Percentiles rank a stretch among this genome's conserved stretches.
These are phyloP conservation scores for Sorex araneus DNA, from an alignment of 2,113 vertebrate genomes.

Conservation along the genomic window DNA sequence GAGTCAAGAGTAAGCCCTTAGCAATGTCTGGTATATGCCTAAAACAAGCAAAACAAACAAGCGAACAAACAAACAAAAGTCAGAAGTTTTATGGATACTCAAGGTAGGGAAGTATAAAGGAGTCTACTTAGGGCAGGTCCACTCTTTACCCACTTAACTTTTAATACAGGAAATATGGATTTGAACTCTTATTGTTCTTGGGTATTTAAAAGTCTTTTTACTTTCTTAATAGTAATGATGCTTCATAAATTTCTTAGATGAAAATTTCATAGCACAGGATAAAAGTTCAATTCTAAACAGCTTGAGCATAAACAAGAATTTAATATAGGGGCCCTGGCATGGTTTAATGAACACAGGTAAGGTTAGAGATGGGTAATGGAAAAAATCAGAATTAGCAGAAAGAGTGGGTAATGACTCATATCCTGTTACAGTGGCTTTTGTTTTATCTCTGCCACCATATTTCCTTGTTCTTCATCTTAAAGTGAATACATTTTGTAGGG, in stretches of 20 bases:
- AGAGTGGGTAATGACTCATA: neutral
- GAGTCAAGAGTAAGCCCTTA: too few relatives aligned
- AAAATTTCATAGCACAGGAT: neutral
- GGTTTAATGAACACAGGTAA: neutral
- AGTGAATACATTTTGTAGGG: neutral
- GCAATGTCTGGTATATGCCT: too few relatives aligned
- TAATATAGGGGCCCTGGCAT: neutral
- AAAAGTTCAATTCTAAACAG: conserved; percentile 16
- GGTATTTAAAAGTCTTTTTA: too few relatives aligned
- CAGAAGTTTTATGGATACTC: neutral
- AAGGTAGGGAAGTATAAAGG: neutral
- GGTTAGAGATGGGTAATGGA: neutral
- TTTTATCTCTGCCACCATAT: neutral
- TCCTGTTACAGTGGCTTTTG: too few relatives aligned
- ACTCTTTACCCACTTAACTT: neutral
- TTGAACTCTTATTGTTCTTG: neutral
- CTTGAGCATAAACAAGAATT: neutral
- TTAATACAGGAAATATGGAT: neutral
- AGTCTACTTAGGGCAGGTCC: neutral
- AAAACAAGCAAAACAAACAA: too few relatives aligned
- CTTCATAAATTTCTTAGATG: neutral
- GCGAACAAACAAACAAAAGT: too few relatives aligned
- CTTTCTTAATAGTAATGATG: neutral
- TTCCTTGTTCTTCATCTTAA: neutral
- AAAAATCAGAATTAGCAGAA: neutral